Evolutionary conservation across 2,113 vertebrate genomes (phyloP), one percentile per base, ranked within the genome.

Genomic region (Neogobius melanostomus): DNA sequence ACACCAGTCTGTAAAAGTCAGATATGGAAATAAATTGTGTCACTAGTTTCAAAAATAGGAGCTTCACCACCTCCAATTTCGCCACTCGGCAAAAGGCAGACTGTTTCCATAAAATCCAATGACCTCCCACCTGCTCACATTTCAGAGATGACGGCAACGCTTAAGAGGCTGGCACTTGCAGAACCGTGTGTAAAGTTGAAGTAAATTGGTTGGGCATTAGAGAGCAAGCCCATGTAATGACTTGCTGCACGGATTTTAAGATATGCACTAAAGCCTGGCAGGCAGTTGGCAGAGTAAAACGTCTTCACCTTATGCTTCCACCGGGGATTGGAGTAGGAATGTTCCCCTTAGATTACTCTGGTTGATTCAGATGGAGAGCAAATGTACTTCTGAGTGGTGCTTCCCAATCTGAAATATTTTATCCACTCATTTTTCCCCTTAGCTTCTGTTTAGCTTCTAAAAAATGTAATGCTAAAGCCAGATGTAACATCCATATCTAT

Each of bases 91-190:
- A 60, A 59, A 56, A 75, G 50, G 64, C 75, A 74, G 69, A 78
- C 74, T 68, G 66, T 80, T 75, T 76, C 72, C 74, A 75, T 75
- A 65, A 84, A 85, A 76, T 62, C 46, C 69, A 83, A 77, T 68
- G 74, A 85, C 81, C 76, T 80, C 66, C 83, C 82, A 85, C 88
- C 86, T 85, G 78, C 86, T 84, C 73, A 86, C 76, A 83, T 80
- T 85, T 81, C 46, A 51, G 57, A 82, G 79, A 79, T 79, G 78
- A 83, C 84, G 77, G 70, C 74, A 64, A 71, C 5, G n/a, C 71
- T 75, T 76, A 75, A 76, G 74, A 83, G 68, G 11, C 71, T 44
- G 69, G 68, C 77, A 16, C 66, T 63, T 6, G 43, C 72, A 51
- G 62, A 75, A 66, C 75, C 0, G 10, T 72, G 71, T 74, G 63